These are phyloP conservation scores for Cerceris ruficornis DNA, from an alignment of 2,888 invertebrate genomes.

Conservation along the genomic window DNA sequence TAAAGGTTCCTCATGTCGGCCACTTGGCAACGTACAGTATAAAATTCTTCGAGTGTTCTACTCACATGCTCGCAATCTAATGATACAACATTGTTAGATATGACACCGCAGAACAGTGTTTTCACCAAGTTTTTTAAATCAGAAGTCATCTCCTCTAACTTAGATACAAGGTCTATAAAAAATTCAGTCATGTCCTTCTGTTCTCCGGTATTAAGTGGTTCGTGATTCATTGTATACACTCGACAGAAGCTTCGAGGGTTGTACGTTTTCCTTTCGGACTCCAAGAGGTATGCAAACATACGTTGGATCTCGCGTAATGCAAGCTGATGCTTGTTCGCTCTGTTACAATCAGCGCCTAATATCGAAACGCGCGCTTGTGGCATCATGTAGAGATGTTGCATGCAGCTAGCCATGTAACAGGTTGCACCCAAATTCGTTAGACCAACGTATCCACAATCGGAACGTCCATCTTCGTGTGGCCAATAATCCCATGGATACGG, in stretches of 20 bases:
- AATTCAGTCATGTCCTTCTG: constrained; percentile 99
- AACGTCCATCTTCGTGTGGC: constrained; percentile 97
- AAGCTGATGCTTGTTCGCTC: constrained; percentile 89
- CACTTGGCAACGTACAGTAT: constrained; percentile 97
- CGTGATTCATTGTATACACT: constrained; percentile 98
- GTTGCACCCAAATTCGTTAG: constrained; percentile 97
- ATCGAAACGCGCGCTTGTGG: constrained; percentile 94
- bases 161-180: constrained; percentile 97
- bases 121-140: constrained; percentile 94
- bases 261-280: constrained; percentile 97
- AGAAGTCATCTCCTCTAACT: constrained; percentile 97
- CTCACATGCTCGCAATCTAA: constrained; percentile 97
- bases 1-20: constrained; percentile 98
- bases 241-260: constrained; percentile 97
- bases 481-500: constrained; percentile 98
- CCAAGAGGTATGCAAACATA: constrained; percentile 97
- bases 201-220: constrained; percentile 96
- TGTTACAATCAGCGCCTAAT: constrained; percentile 88
- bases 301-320: constrained; percentile 94
- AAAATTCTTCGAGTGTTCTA: constrained; percentile 96
- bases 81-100: constrained; percentile 97
- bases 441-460: constrained; percentile 97
- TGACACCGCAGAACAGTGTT: constrained; percentile 94
- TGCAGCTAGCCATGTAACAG: constrained; percentile 98
- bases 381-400: constrained; percentile 99